Evolutionary conservation across 2,113 vertebrate genomes (phyloP).

Genomic region (Gymnocephalus cernua): DNA sequence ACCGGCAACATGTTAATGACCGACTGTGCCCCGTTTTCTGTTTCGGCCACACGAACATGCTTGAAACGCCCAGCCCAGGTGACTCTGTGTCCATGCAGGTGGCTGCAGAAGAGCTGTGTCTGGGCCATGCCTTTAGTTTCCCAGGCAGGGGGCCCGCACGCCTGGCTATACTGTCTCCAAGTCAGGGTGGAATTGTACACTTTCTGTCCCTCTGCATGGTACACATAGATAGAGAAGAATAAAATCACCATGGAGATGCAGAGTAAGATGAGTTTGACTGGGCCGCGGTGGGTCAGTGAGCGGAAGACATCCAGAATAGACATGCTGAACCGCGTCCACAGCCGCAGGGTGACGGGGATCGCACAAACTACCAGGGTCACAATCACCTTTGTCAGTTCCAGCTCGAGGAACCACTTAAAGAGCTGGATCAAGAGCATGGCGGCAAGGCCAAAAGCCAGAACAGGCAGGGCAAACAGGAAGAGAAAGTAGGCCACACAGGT

Average conservation of each 20-base stretch:
- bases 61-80: conserved; percentile 94
- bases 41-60: conserved; percentile 91
- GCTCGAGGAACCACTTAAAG: conserved; percentile 91
- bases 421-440: conserved; percentile 88
- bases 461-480: conserved; percentile 93
- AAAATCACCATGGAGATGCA: conserved; percentile 92
- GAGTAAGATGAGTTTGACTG: conserved; percentile 95
- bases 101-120: conserved; percentile 95
- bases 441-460: conserved; percentile 87
- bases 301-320: conserved; percentile 86
- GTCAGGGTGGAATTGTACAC: conserved; percentile 95
- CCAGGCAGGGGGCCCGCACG: conserved; percentile 93
- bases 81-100: conserved; percentile 94
- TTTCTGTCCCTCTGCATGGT: conserved; percentile 93
- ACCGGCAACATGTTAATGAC: conserved; percentile 93
- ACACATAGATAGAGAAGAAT: conserved; percentile 93
- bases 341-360: conserved; percentile 88
- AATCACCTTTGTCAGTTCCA: conserved; percentile 91
- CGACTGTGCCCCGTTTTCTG: conserved; percentile 94
- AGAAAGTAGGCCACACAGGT: conserved; percentile 95
- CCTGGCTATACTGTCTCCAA: conserved; percentile 90
- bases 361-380: conserved; percentile 88
- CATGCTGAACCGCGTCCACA: conserved; percentile 90
- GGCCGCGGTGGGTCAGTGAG: conserved; percentile 88
- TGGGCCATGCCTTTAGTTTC: conserved; percentile 92